Evolutionary conservation across 2,113 vertebrate species (phyloP).

Genomic region (Geococcyx californianus): DNA sequence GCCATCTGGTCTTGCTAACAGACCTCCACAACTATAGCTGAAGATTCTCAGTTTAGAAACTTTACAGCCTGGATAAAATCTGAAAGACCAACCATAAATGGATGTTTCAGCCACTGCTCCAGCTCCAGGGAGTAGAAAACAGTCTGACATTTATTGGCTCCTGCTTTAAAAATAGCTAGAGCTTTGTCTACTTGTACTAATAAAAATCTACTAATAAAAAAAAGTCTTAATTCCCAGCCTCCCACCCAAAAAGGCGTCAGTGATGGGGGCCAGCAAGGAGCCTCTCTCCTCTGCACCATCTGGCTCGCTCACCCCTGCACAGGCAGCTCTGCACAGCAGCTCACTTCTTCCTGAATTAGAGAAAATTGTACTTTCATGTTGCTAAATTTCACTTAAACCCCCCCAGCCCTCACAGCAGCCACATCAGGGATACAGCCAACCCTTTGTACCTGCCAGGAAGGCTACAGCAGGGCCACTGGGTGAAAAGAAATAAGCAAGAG

Average conservation of each 20-base stretch:
- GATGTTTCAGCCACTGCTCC: neutral
- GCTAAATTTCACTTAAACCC: neutral
- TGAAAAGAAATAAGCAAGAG: no score
- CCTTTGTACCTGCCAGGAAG: neutral
- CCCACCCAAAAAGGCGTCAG: neutral
- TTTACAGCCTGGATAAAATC: neutral
- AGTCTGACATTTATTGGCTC: neutral
- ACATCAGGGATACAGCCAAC: neutral
- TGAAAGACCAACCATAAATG: neutral
- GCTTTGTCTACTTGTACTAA: neutral
- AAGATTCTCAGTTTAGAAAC: neutral
- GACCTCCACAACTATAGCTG: rapidly evolving
- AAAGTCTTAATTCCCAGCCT: neutral
- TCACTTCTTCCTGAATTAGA: rapidly evolving
- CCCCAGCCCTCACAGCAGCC: neutral
- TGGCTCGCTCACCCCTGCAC: rapidly evolving
- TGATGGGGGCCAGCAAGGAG: neutral
- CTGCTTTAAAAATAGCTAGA: neutral
- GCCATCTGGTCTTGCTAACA: slow-evolving; percentile 31
- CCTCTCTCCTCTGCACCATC: neutral
- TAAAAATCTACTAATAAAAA: neutral
- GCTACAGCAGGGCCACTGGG: rapidly evolving
- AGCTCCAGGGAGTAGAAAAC: neutral
- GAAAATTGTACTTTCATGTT: neutral
- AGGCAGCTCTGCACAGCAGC: neutral